Evolutionary conservation across 2,113 vertebrate genomes (phyloP), one percentile per base, ranked within the genome.

Genomic region (Bujurquina vittata): DNA sequence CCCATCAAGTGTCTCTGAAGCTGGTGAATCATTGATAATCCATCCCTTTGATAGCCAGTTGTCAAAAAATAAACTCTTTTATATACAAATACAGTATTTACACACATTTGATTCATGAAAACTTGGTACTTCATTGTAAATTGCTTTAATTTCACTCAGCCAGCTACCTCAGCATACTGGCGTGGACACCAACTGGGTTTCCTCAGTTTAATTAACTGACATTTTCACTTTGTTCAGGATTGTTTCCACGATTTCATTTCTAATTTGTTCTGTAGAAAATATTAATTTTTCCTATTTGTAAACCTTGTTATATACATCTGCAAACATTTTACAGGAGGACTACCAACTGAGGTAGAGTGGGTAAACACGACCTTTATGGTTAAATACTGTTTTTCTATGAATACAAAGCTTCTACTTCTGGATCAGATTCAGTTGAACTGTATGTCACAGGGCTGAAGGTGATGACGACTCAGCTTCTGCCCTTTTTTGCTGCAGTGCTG

Each of bases 81-180:
- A 75, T 57, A 91, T 84, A 91, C 91, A 89, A 87, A 89, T 81
- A 90, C 81, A 91, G 7, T 84, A 90, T 91, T 80, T 91, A 89
- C 77, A 91, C 37, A 84, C 12, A 83, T 4, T 57, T 26, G n/a
- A 80, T 72, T 74, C 55, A 62, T 75, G 46, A 85, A 81, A 81
- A 83, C 10, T 67, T 59, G n/a, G 49, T 89, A 76, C 74, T 85
- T 87, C 43, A 59, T 59, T 26, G 23, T 60, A 79, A 84, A 46
- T 79, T 56, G 57, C 72, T 88, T 85, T 69, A 63, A 54, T 55
- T 83, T 82, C 20, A 54, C 33, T 52, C 23, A 18, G 54, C 20
- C 78, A 76, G 63, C 55, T 59, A 29, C 58, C 5, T 55, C 0
- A 15, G 43, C 78, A 26, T n/a, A 8, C 29, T 40, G 55, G 57